phyloP scores from a whole-genome alignment of 2,797 vertebrate species.

The Agapornis canus region DNA sequence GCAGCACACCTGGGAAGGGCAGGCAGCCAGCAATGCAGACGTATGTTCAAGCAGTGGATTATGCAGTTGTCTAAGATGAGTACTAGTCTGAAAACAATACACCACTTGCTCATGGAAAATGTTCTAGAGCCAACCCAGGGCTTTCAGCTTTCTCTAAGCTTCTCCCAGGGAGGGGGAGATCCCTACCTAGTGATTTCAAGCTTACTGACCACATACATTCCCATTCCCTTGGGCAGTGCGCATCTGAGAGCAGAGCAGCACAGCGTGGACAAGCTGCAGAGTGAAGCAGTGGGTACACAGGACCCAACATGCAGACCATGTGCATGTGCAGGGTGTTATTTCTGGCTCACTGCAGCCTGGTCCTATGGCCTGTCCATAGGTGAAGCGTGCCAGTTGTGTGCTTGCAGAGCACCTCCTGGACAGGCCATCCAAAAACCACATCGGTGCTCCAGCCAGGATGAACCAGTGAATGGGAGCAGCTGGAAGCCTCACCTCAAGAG shows the following conservation, averaged over 20 bases:
- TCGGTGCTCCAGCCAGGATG: not conserved
- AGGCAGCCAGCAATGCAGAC: not conserved
- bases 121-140: not conserved
- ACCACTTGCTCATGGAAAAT: not conserved
- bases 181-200: not conserved
- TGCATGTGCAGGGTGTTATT: not conserved
- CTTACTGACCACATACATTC: not conserved
- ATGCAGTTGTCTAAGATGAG: not conserved
- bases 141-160: not conserved
- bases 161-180: not conserved
- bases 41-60: not conserved
- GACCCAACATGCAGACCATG: not conserved
- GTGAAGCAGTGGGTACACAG: not conserved
- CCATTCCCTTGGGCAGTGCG: not conserved
- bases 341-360: not conserved
- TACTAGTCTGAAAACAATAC: not conserved
- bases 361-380: fast-evolving
- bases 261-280: not conserved
- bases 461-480: not conserved
- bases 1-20: not conserved
- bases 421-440: not conserved
- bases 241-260: not conserved
- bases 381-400: not conserved
- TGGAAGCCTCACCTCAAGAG: not conserved
- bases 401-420: not conserved